A percentile compares a stretch with the other conserved stretches of the same genome.
phyloP scores from a whole-genome alignment of 2,113 vertebrate genomes.

The Marmota flaviventris region DNA sequence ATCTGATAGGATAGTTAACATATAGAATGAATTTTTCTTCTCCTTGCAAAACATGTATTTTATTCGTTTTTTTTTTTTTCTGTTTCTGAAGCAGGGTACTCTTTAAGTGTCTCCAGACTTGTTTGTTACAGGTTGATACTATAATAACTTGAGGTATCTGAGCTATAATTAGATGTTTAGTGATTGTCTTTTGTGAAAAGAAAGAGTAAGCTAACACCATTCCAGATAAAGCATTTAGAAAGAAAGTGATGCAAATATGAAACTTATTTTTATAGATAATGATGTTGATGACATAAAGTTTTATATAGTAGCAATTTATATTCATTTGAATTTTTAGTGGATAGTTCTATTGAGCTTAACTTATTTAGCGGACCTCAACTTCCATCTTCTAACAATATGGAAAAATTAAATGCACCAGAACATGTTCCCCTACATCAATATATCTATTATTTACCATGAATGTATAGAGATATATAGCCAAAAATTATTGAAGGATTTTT shows the following conservation, averaged over 20 bases:
- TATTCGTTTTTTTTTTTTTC: slow-evolving; percentile 52
- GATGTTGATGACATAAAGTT: background rate
- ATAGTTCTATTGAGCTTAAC: slow-evolving; percentile 41
- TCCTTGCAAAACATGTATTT: slow-evolving; percentile 71
- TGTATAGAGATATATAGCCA: background rate
- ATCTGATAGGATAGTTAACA: slow-evolving; percentile 84
- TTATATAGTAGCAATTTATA: slow-evolving; percentile 38
- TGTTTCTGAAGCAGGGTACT: slow-evolving; percentile 62
- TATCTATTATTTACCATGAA: slow-evolving; percentile 37
- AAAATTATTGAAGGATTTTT: slow-evolving; percentile 75
- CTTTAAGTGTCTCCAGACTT: slow-evolving; percentile 68
- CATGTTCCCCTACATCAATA: slow-evolving; percentile 33
- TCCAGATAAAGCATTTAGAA: background rate
- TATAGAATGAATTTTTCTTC: slow-evolving; percentile 82
- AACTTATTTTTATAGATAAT: slow-evolving; percentile 21
- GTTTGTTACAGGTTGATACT: slow-evolving; percentile 78
- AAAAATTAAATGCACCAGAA: slow-evolving; percentile 56
- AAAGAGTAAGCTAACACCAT: background rate
- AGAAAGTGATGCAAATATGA: background rate
- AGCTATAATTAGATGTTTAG: slow-evolving; percentile 66
- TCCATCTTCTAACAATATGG: slow-evolving; percentile 28
- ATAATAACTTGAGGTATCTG: slow-evolving; percentile 61
- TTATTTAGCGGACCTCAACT: slow-evolving; percentile 31
- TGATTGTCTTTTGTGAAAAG: slow-evolving; percentile 59
- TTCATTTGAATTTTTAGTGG: slow-evolving; percentile 68